Evolutionary conservation across 2,888 invertebrate species (phyloP), one percentile per base, ranked within the genome.

Genomic region (Tiliacea aurago): DNA sequence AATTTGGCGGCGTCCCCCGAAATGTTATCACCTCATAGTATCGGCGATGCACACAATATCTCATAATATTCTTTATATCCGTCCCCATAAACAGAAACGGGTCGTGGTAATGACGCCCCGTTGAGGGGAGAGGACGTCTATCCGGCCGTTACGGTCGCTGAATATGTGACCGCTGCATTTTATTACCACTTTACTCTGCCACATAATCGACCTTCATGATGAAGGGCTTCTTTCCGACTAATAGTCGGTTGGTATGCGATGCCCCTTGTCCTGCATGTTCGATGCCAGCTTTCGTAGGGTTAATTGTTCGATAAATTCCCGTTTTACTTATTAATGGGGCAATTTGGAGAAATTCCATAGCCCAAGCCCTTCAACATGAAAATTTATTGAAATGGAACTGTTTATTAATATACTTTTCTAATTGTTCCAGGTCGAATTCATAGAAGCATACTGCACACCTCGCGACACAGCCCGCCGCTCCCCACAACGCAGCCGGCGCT

Each of bases 381-480:
- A 33, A n/a, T 49, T 33, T 20, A 49, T 43, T 47, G 15, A 11
- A 69, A 28, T 49, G 7, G 18, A 47, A 37, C 1, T 37, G 23
- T 28, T 43, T 10, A 78, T 49, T 70, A 18, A n/a, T 41, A 43
- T 75, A 55, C n/a, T 20, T 59, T 28, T 82, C 77, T 77, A 33
- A 61, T 95, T 95, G 94, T 97, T 96, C 2, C 94, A 98, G 97
- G 97, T 98, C 86, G 97, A 98, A 93, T 97, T 98, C 86, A 95
- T 98, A 92, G 98, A 98, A 92, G 97, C 97, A 74, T 98, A 98
- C 92, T 97, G 98, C 90, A 98, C 98, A 88, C 98, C 98, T 23
- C 96, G 97, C 82, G 98, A 98, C 91, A 97, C 97, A 88, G 94
- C 96, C 20, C 93, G 94, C 47, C 93, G 95, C 62, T 95, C 96